Evolutionary conservation across 2,113 vertebrate species (phyloP), one percentile per base, ranked within the genome.

Genomic region (Scortum barcoo): DNA sequence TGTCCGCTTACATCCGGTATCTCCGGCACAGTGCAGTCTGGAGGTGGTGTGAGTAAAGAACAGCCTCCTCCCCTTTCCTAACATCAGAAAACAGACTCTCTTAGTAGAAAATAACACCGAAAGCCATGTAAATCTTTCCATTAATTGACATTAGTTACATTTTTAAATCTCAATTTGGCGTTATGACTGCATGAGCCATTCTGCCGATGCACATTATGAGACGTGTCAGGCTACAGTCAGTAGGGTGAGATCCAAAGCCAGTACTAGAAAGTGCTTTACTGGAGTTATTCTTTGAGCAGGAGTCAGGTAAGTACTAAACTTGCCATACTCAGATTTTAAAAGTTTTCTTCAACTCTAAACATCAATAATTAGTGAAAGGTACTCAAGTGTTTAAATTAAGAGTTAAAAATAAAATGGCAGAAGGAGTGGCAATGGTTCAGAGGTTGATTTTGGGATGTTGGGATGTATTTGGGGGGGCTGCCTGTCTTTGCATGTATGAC

Each of bases 401-500:
- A 50, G 5, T 60, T 4, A 50, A 12, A 12, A 20, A 56, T 26
- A 56, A 70, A 5, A 22, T 13, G 24, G 17, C 20, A 61, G 72
- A 48, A 66, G 48, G 36, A 80, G 53, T 22, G 51, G n/a, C 50
- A 50, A 7, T 60, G 33, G 51, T 60, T 69, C 26, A n/a, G 19
- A 77, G 71, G 53, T 44, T 33, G 28, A 82, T 46, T 65, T 48
- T 20, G 33, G 54, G 81, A 68, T n/a, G 24, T 11, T 60, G 14
- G 48, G 71, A 42, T 28, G 38, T 42, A n/a, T n/a, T 42, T 42
- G 40, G n/a, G 51, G 66, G 85, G 89, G 82, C 86, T 90, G 88
- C 88, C 86, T 76, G 82, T 83, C 81, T 86, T 83, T 76, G 75
- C 53, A 50, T 68, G 63, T 33, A 75, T 70, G 63, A 84, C 71